Base-by-base conservation (phyloP, 2,113 vertebrate species). In the rabbit (Oryctolagus cuniculus) region DNA sequence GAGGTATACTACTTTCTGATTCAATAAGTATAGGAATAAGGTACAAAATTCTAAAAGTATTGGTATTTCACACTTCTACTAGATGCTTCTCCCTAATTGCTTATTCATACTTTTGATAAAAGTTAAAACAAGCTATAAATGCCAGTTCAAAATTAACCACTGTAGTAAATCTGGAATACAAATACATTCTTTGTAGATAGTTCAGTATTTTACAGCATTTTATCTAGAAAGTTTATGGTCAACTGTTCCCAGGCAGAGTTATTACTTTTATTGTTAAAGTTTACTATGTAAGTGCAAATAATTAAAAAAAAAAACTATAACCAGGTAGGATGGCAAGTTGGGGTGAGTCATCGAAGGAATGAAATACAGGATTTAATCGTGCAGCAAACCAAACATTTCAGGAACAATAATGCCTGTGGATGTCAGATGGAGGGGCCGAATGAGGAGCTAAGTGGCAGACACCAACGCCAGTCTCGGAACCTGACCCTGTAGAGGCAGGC, bases 321-420 rank as follows among this genome's bases (percentile, higher is more conserved):
- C 6, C 11, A 16, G 17, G 34, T 29, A 25, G 1, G 44, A 51
- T 0, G 8, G 21, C 1, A 10, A 24, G 69, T 63, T 12, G 15
- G 11, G 38, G 11, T 3, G 29, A 55, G 34, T 63, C 22, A 49
- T 34, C 27, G 44, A 27, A 63, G 69, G 64, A 24, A 36, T 17
- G n/a, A 61, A 93, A 74, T 29, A 9, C 2, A 69, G 3, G 69
- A 51, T n/a, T 49, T 29, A 77, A 64, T 17, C 7, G 24, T 27
- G 53, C 6, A 63, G 49, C 53, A 51, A 55, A 10, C 0, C 61
- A 22, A 27, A 19, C 0, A 0, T 3, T 11, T 49, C 1, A 3
- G 74, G 25, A 38, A 15, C 25, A 61, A 34, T 15, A 13, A 29
- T 16, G 11, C 10, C 6, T 13, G 38, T 3, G 16, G 15, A 11